Percentiles rank a stretch among this genome's conserved stretches.
Evolutionary conservation across 2,113 vertebrate genomes (phyloP).

Genomic region (Eurypyga helias): DNA sequence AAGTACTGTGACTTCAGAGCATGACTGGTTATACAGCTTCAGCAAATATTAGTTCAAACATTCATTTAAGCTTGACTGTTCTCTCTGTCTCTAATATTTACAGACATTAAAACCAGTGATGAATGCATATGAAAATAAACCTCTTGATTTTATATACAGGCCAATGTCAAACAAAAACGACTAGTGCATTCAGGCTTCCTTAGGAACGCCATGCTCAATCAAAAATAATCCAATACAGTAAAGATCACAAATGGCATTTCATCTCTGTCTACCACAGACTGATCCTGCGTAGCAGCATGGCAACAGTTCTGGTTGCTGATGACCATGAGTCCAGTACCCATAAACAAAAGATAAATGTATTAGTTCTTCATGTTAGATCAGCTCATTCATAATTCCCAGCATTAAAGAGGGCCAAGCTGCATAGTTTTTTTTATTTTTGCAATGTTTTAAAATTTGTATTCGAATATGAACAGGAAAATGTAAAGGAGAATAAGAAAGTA

Average conservation of each 20-base stretch:
- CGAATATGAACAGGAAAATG: neutral
- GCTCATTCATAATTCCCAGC: neutral
- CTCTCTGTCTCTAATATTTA: neutral
- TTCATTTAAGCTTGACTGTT: neutral
- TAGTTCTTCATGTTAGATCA: neutral
- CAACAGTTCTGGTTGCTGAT: neutral
- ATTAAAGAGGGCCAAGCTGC: neutral
- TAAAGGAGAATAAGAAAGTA: neutral
- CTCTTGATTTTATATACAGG: neutral
- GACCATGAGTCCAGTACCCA: neutral
- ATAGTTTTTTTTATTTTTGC: neutral
- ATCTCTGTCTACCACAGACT: neutral
- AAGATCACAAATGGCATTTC: neutral
- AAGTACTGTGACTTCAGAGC: neutral
- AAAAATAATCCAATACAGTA: neutral
- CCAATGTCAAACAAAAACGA: neutral
- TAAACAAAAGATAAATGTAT: neutral
- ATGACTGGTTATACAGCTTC: neutral
- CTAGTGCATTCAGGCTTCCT: neutral
- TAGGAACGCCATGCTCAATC: neutral
- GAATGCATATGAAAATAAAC: neutral
- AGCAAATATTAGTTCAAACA: neutral
- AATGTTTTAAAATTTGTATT: neutral
- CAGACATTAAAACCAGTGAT: neutral
- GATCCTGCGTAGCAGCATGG: neutral